Conservation (phyloP, 1,140 invertebrate genomes). For the Nasonia vitripennis region DNA sequence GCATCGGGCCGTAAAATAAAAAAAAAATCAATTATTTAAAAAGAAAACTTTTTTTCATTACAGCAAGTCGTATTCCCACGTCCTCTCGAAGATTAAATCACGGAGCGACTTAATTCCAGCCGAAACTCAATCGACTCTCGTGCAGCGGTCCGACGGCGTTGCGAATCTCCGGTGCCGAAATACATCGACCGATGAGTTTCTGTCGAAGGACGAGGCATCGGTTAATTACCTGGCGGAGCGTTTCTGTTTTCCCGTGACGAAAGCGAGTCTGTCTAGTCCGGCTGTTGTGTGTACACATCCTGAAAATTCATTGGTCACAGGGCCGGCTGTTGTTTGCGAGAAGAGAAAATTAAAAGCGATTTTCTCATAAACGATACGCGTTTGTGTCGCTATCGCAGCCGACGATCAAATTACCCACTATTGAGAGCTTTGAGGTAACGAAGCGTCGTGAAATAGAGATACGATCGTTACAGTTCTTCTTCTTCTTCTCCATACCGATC, state of each 20-base stretch:
- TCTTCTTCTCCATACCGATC: no score
- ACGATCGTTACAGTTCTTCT: no score
- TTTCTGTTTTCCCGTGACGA: background rate
- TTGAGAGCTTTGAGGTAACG: no score
- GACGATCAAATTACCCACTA: no score
- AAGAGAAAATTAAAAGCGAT: background rate
- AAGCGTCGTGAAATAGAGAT: no score
- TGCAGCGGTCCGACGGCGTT: background rate
- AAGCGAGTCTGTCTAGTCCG: background rate
- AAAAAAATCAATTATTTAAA: no score
- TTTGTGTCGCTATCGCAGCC: no score
- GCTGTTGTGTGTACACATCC: background rate
- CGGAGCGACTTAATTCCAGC: background rate
- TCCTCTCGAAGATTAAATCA: background rate
- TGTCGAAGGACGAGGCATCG: background rate
- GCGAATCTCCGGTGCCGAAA: no score
- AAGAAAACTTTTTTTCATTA: no score
- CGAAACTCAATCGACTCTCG: background rate
- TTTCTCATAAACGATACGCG: background rate
- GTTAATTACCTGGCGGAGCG: background rate
- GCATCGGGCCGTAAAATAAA: no score
- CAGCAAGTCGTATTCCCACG: background rate
- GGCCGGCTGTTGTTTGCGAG: background rate
- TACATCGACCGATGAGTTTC: background rate
- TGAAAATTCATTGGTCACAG: background rate